Base-by-base conservation (phyloP, 1,140 invertebrate species). In the Battus philenor region DNA sequence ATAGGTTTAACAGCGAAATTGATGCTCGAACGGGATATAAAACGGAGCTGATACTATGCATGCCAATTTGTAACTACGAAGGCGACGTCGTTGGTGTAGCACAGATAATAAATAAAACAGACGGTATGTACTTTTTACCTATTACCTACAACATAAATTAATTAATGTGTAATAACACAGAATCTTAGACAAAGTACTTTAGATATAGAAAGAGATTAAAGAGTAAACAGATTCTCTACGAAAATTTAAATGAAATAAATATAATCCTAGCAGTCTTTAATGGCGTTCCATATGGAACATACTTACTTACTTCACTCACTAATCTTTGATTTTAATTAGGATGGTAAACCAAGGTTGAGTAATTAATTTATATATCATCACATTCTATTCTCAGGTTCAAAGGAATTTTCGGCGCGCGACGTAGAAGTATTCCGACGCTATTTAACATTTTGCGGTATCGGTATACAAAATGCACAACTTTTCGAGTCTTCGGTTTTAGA, bases 21-120 rank as follows among this genome's bases (percentile, higher is more conserved):
- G 97, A 98, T 82, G 89, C 93, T 56, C 89, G 91, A 54, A 98
- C 97, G 0, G 97, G 97, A 1, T 98, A 98, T 85, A 94, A 93
- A 66, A 98, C 97, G 0, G 93, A 93, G 33, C 88, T 94, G 41
- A 95, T 99, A 43, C 89, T 98, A 2, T 97, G 94, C 65, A 94
- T 98, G 92, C 97, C 97, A 3, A 97, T 99, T 52, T 97, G 95
- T 77, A 98, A 98, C 86, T 95, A 95, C 70, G 94, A 97, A 58
- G 97, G 96, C 0, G 95, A 97, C 59, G 97, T 98, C 0, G 97
- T 99, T 50, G 97, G 97, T 2, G 97, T 98, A 0, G 97, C 97
- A 18, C 96, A 99, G 88, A 97, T 98, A 54, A 97, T 99, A 56
- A 99, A 98, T 80, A 98, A 98, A 87, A 95, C 93, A 31, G 92